phyloP scores from a whole-genome alignment of 2,113 vertebrate genomes.

The Pelusios castaneus region DNA sequence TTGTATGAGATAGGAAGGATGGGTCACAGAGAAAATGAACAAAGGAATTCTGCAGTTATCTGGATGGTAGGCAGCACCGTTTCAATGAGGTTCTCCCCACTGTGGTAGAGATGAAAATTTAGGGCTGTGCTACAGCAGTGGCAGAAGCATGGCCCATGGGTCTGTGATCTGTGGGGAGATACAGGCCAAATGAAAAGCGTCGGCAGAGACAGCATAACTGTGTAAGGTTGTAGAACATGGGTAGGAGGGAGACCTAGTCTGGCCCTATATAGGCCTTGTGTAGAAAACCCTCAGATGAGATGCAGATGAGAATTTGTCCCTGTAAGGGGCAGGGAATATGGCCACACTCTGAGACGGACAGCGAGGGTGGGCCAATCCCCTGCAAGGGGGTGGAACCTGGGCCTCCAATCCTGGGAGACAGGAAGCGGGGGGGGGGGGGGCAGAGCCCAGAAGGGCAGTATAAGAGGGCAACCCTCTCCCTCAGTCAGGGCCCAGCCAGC shows the following conservation, averaged over 20 bases:
- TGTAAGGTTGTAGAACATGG: background rate
- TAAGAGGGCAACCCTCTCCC: too few species aligned
- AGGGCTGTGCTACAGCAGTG: accelerated
- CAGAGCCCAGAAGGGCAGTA: too few species aligned
- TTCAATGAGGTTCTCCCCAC: accelerated
- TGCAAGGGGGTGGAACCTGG: too few species aligned
- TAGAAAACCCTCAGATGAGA: background rate
- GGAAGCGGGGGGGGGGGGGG: too few species aligned
- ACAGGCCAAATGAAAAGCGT: background rate
- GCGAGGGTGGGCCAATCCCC: too few species aligned
- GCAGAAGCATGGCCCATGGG: accelerated
- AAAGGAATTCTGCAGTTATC: background rate
- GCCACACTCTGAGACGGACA: too few species aligned
- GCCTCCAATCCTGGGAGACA: too few species aligned
- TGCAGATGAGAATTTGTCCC: background rate
- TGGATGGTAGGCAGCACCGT: accelerated
- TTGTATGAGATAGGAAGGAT: background rate
- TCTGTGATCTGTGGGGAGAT: too few species aligned
- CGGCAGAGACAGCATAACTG: background rate
- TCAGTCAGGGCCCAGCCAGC: too few species aligned
- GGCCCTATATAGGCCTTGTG: background rate
- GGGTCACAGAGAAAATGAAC: accelerated
- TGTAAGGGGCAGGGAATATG: too few species aligned
- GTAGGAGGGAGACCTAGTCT: background rate
- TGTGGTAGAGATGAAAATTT: accelerated